Evolutionary conservation across 1,140 invertebrate species (phyloP).

Genomic region (Drosophila pandora): DNA sequence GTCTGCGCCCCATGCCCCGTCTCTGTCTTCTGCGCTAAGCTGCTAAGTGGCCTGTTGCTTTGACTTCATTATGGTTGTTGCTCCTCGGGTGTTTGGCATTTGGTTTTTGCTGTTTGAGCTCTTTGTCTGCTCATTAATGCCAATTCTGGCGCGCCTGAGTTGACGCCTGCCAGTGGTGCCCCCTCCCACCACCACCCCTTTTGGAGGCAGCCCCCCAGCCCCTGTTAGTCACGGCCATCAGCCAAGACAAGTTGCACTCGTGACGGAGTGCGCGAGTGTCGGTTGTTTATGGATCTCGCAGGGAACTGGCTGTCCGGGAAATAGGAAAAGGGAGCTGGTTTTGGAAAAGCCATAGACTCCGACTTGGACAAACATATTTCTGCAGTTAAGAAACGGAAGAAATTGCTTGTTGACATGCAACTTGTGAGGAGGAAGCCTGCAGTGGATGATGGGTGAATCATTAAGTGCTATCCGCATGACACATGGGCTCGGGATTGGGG

Average conservation of each 20-base stretch:
- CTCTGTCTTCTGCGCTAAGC: conserved; percentile 26
- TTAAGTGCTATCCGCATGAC: conserved; percentile 2
- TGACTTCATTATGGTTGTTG: conserved; percentile 39
- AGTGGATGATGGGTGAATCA: conserved; percentile 30
- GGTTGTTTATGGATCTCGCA: conserved; percentile 48
- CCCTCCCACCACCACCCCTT: not conserved
- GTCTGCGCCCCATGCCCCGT: not conserved
- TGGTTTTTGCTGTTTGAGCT: conserved; percentile 27
- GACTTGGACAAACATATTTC: conserved; percentile 31
- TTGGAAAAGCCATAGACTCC: not conserved
- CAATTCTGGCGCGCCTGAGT: conserved; percentile 74
- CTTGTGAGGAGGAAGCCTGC: conserved; percentile 11
- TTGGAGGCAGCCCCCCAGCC: conserved; percentile 15
- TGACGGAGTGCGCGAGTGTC: conserved; percentile 42
- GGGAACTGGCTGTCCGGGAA: conserved; percentile 27
- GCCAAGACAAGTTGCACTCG: conserved; percentile 54
- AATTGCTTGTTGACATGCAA: conserved; percentile 44
- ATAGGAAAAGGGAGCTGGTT: conserved; percentile 3
- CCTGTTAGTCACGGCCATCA: conserved; percentile 67
- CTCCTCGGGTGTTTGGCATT: conserved; percentile 18
- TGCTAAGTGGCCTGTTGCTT: conserved; percentile 72
- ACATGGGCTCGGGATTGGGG: not conserved
- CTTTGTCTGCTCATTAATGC: conserved; percentile 81
- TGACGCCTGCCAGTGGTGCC: conserved; percentile 64
- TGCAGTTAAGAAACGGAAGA: conserved; percentile 35